These are phyloP conservation scores for Drosophila suboccidentalis DNA, from an alignment of 2,888 invertebrate species.

Conservation along the genomic window DNA sequence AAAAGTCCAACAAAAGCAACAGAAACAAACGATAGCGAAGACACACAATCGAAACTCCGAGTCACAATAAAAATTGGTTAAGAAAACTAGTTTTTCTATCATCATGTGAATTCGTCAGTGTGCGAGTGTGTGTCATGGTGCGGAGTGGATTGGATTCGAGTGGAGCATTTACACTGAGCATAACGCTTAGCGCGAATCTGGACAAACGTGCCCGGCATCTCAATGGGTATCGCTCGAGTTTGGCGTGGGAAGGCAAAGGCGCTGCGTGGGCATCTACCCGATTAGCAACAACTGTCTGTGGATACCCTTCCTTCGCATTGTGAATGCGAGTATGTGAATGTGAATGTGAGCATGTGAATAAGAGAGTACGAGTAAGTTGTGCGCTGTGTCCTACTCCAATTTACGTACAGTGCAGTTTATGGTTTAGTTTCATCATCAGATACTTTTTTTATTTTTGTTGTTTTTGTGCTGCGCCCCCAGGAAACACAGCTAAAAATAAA, in stretches of 20 bases:
- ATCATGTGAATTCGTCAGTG: constrained; percentile 36
- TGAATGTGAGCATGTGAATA: constrained; percentile 2
- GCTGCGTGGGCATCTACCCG: constrained; percentile 57
- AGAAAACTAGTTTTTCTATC: constrained; percentile 74
- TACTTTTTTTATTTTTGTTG: constrained; percentile 12
- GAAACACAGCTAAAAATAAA: constrained; percentile 57
- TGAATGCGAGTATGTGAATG: constrained; percentile 1
- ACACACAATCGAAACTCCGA: constrained; percentile 65
- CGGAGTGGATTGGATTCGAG: constrained; percentile 24
- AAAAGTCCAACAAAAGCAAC: constrained; percentile 44
- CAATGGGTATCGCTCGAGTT: constrained; percentile 49
- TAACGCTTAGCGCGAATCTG: constrained; percentile 51
- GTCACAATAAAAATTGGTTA: constrained; percentile 74
- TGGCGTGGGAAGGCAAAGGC: constrained; percentile 66
- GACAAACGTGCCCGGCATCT: constrained; percentile 65
- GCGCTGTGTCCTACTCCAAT: constrained; percentile 41
- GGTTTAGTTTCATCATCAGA: constrained; percentile 21
- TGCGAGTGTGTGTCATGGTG: constrained; percentile 32
- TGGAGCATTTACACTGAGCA: constrained; percentile 62
- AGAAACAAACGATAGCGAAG: constrained; percentile 34
- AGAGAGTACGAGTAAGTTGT: constrained; percentile 10
- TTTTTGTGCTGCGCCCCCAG: constrained; percentile 24
- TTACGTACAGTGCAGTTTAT: constrained; percentile 43
- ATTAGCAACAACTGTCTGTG: constrained; percentile 25
- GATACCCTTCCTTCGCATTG: constrained; percentile 24